Percentiles rank a stretch among this genome's conserved stretches.
Conservation (phyloP, 2,113 vertebrate species). For the Limnothrissa miodon region DNA sequence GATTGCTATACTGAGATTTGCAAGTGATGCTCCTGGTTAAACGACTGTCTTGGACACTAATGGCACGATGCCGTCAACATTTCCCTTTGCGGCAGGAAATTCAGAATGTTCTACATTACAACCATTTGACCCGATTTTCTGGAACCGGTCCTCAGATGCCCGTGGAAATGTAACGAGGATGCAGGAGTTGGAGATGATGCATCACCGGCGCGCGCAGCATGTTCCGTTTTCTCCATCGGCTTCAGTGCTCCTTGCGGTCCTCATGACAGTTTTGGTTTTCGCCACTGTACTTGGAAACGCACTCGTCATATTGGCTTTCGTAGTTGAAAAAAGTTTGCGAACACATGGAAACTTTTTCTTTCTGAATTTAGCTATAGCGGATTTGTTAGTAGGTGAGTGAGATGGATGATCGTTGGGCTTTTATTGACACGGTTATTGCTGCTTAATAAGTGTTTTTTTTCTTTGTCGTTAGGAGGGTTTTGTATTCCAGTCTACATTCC, state of each 20-base stretch:
- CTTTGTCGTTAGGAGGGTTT: conserved; percentile 64
- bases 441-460: conserved; percentile 1
- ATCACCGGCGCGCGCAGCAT: conserved; percentile 50
- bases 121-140: neutral
- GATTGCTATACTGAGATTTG: neutral
- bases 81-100: neutral
- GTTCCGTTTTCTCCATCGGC: conserved; percentile 59
- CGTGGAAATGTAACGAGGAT: neutral
- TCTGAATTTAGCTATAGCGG: conserved; percentile 74
- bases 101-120: neutral
- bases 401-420: neutral
- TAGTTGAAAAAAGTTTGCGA: conserved; percentile 67
- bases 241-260: conserved; percentile 60
- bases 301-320: conserved; percentile 71
- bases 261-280: conserved; percentile 72
- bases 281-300: conserved; percentile 71
- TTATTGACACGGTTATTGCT: neutral
- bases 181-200: conserved; percentile 33
- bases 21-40: neutral
- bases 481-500: conserved; percentile 76
- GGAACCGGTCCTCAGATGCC: neutral
- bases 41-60: neutral
- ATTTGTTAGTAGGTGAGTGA: conserved; percentile 75
- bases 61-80: conserved; percentile 1
- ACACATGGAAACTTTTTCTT: conserved; percentile 76